Conservation (phyloP, 2,113 vertebrate genomes). For the Chroicocephalus ridibundus region DNA sequence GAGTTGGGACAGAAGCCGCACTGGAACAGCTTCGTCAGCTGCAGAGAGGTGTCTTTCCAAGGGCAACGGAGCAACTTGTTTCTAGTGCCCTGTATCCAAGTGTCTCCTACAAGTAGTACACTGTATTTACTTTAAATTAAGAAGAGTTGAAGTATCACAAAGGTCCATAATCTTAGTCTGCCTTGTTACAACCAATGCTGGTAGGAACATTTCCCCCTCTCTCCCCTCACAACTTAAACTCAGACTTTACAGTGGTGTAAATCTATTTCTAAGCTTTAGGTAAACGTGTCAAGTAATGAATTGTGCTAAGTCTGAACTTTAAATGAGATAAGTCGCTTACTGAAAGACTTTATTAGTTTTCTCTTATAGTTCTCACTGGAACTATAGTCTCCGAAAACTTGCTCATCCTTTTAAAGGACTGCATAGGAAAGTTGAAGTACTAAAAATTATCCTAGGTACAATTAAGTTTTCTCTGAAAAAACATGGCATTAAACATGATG, state of each 20-base stretch:
- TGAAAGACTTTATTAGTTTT: background rate
- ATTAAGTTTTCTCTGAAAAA: background rate
- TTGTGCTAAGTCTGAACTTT: background rate
- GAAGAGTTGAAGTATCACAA: background rate
- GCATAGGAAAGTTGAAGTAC: background rate
- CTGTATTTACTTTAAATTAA: background rate
- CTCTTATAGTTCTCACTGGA: background rate
- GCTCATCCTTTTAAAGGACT: background rate
- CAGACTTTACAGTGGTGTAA: background rate
- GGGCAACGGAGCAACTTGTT: background rate
- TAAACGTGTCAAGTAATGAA: background rate
- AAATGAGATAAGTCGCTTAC: background rate
- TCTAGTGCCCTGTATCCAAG: background rate
- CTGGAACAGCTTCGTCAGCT: background rate
- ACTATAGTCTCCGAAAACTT: background rate
- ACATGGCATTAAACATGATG: rapidly evolving
- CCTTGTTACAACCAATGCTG: background rate
- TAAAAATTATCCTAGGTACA: background rate
- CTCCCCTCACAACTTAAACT: background rate
- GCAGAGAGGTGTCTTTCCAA: background rate
- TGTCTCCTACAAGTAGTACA: background rate
- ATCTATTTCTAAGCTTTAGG: background rate
- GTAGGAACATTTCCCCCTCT: background rate
- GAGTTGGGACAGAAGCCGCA: background rate
- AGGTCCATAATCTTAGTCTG: background rate